Evolutionary conservation across 2,888 invertebrate species (phyloP), one percentile per base, ranked within the genome.

Genomic region (Pandemis cinnamomeana): DNA sequence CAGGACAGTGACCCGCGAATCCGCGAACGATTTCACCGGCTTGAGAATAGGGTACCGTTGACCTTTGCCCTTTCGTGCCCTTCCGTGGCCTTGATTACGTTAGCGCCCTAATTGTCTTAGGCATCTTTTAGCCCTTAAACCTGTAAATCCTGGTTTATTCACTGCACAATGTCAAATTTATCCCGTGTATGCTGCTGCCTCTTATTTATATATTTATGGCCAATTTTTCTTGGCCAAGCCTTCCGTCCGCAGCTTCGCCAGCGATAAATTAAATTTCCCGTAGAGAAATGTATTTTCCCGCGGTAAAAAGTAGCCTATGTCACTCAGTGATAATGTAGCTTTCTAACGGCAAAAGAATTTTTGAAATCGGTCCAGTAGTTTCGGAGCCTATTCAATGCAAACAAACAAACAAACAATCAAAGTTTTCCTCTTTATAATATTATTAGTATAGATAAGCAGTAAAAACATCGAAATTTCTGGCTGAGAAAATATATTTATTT

Each of bases 1-100:
- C 81, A 84, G 92, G 87, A 77, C 92, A 83, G 78, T 86, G 91
- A 93, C 90, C 93, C 89, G 87, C 88, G 86, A 89, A 89, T 86
- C 82, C 86, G 84, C 80, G 86, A 85, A 86, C 84, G 42, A n/a
- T 64, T 63, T 36, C 64, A 46, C 46, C 63, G 58, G 66, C 70
- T 66, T 70, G 64, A 71, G 74, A 71, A 71, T 74, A 74, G 71
- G 69, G 60, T 67, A 51, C 67, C 73, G 64, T 64, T 69, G 64
- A 74, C 66, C 74, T 74, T 48, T 74, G 71, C 61, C 67, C 74
- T 74, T 74, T 61, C 36, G 70, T 51, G 69, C 69, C 73, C 60
- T 69, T 67, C 55, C 58, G 58, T 67, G 41, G 55, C 67, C 63
- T 68, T 64, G 64, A 72, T 69, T 68, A 69, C 63, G 36, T 60